Evolutionary conservation across 1,140 invertebrate species (phyloP).

Genomic region (Leucophenga varia): DNA sequence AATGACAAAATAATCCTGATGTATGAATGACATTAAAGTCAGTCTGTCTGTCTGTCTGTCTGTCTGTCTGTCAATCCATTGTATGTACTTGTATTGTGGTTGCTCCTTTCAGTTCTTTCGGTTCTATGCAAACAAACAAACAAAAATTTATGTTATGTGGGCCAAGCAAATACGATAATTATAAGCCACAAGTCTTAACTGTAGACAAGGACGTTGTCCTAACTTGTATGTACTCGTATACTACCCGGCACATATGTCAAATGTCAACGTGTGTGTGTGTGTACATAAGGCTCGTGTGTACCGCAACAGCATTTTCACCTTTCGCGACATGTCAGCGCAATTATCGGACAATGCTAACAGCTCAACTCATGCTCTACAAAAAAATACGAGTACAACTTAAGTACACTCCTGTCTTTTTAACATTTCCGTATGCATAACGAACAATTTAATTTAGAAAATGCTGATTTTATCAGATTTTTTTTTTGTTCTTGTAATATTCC

Average conservation of each 20-base stretch:
- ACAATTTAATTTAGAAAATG: slow-evolving; percentile 56
- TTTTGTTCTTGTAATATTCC: slow-evolving; percentile 38
- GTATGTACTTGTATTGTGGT: no score
- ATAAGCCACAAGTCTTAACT: slow-evolving; percentile 34
- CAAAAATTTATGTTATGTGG: slow-evolving; percentile 39
- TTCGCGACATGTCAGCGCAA: slow-evolving; percentile 40
- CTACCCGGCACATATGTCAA: slow-evolving; percentile 42
- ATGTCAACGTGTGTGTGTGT: slow-evolving; percentile 32
- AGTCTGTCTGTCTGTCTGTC: no score
- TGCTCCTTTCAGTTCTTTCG: no score
- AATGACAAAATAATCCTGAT: slow-evolving; percentile 51
- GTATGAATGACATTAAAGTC: slow-evolving; percentile 40
- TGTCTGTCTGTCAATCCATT: no score
- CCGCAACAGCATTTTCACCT: no score
- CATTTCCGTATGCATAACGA: slow-evolving; percentile 46
- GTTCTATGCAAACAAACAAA: slow-evolving; percentile 14
- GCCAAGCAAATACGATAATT: slow-evolving; percentile 46
- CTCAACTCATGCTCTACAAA: no score
- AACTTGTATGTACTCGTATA: background rate
- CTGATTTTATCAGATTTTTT: slow-evolving; percentile 56
- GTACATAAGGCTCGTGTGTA: no score
- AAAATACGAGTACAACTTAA: no score
- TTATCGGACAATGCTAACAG: slow-evolving; percentile 47
- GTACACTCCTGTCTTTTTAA: no score
- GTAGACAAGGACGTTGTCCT: no score